These are phyloP conservation scores for Himantopus leucocephalus DNA, from an alignment of 2,113 vertebrate species.

Conservation along the genomic window DNA sequence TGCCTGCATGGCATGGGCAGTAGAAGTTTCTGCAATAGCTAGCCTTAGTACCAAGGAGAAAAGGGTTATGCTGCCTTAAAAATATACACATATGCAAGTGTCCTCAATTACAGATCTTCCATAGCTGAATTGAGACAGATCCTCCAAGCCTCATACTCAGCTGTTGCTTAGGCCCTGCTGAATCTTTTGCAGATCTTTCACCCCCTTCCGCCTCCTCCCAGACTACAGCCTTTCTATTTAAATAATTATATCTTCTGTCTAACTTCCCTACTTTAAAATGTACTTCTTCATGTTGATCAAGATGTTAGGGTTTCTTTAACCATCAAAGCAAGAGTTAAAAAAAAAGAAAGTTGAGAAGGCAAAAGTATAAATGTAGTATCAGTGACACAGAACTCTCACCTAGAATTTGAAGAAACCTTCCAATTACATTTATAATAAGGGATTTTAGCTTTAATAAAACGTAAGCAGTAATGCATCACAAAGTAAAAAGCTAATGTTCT, in stretches of 20 bases:
- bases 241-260: not conserved
- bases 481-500: not conserved
- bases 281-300: not conserved
- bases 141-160: not conserved
- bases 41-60: not conserved
- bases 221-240: not conserved
- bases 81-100: not conserved
- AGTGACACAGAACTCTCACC: not conserved
- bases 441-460: not conserved
- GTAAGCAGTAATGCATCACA: not conserved
- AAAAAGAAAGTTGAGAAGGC: not conserved
- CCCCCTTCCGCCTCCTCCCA: not conserved
- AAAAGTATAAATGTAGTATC: not conserved
- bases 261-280: not conserved
- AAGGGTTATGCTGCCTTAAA: not conserved
- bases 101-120: not conserved
- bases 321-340: not conserved
- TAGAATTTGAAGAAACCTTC: not conserved
- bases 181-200: not conserved
- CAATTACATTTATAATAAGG: not conserved
- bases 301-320: not conserved
- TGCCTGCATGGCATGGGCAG: not conserved
- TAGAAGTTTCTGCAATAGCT: not conserved
- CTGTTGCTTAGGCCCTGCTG: not conserved
- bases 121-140: not conserved